Conservation (phyloP, 2,888 invertebrate genomes). For the Cephus spinipes region DNA sequence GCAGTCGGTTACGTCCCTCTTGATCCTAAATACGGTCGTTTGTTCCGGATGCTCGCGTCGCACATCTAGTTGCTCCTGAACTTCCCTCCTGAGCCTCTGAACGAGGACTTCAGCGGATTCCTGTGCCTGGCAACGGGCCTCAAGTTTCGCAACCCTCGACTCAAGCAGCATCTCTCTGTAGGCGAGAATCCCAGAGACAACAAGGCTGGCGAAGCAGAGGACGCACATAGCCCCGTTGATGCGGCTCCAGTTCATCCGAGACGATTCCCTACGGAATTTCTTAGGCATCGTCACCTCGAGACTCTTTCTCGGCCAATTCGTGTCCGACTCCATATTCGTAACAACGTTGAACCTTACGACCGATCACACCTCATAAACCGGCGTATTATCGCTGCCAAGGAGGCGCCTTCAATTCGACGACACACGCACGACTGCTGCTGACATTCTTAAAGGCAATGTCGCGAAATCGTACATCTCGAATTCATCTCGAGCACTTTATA, state of each 20-base stretch:
- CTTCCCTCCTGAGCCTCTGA: constrained; percentile 29
- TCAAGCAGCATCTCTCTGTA: constrained; percentile 57
- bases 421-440: background rate
- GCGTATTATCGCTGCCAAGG: background rate
- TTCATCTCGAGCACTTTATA: constrained; percentile 38
- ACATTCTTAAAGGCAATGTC: constrained; percentile 42
- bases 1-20: constrained; percentile 58
- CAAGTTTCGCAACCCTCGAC: constrained; percentile 53
- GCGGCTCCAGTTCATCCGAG: constrained; percentile 25
- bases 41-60: constrained; percentile 33
- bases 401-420: background rate
- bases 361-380: background rate
- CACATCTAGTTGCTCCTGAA: constrained; percentile 39
- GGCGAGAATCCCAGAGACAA: constrained; percentile 53
- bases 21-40: constrained; percentile 48
- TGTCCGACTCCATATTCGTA: constrained; percentile 43
- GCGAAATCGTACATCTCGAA: constrained; percentile 53
- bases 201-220: constrained; percentile 56
- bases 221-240: constrained; percentile 56
- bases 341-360: too few species aligned
- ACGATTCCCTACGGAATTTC: constrained; percentile 42
- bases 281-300: constrained; percentile 49
- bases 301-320: constrained; percentile 39
- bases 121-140: constrained; percentile 40
- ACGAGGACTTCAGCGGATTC: constrained; percentile 20